phyloP scores from a whole-genome alignment of 2,888 invertebrate genomes.

The Prosopocoilus inquinatus region DNA sequence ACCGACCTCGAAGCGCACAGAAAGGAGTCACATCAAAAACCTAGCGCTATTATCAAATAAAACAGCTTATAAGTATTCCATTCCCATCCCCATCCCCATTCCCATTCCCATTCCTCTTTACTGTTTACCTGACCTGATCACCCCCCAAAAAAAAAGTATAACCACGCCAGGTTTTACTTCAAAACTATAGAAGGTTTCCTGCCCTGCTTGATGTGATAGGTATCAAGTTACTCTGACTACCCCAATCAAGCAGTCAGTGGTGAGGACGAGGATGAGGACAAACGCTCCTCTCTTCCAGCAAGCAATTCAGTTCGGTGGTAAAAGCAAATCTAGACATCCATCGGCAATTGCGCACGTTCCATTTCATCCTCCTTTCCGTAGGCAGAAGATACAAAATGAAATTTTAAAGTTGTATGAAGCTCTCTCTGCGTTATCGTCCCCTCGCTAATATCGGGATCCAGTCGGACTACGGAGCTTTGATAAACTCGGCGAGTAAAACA shows the following conservation, averaged over 20 bases:
- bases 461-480: conserved; percentile 27
- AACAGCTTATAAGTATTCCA: conserved; percentile 29
- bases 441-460: conserved; percentile 29
- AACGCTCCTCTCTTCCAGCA: too few relatives aligned
- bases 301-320: conserved; percentile 1
- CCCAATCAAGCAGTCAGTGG: conserved; percentile 26
- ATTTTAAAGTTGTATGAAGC: conserved; percentile 38
- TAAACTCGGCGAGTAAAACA: conserved; percentile 29
- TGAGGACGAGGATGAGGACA: conserved; percentile 26
- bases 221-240: conserved; percentile 19
- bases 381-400: conserved; percentile 33
- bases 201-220: too few relatives aligned
- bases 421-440: conserved; percentile 31
- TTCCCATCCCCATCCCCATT: conserved; percentile 5
- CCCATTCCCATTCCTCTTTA: too few relatives aligned
- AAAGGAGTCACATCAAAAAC: conserved; percentile 35
- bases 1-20: conserved; percentile 34
- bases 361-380: conserved; percentile 23
- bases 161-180: too few relatives aligned
- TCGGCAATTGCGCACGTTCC: conserved; percentile 26
- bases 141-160: too few relatives aligned
- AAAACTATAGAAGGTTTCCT: too few relatives aligned
- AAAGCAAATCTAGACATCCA: conserved; percentile 9
- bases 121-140: too few relatives aligned
- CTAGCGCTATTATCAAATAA: conserved; percentile 33